These are phyloP conservation scores for Sialis lutaria DNA, from an alignment of 2,888 invertebrate species.

Conservation along the genomic window DNA sequence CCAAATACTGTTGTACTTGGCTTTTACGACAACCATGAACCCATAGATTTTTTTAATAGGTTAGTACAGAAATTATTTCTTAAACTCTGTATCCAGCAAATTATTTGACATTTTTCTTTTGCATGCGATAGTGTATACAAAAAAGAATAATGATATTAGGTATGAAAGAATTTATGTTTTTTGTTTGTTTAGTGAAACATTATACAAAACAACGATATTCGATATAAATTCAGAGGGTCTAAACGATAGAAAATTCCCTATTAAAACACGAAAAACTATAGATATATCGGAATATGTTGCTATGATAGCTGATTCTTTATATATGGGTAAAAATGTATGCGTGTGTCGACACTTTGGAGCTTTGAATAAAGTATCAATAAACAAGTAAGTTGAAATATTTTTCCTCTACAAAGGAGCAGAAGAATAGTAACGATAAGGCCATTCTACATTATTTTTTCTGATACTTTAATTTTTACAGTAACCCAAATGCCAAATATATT, in stretches of 20 bases:
- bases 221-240: slow-evolving; percentile 24
- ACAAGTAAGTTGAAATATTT: slow-evolving; percentile 33
- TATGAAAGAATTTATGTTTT: not conserved
- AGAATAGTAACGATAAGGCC: too few species aligned
- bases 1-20: slow-evolving; percentile 94
- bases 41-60: slow-evolving; percentile 64
- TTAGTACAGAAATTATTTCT: slow-evolving; percentile 18
- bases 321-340: slow-evolving; percentile 88
- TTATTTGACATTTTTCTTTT: too few species aligned
- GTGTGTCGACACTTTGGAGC: slow-evolving; percentile 80
- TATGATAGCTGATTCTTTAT: slow-evolving; percentile 73
- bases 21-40: slow-evolving; percentile 65
- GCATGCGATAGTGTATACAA: too few species aligned
- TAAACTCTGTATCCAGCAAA: slow-evolving; percentile 7
- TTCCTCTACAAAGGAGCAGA: slow-evolving; percentile 5
- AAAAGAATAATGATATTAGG: too few species aligned
- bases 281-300: slow-evolving; percentile 55
- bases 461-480: slow-evolving; percentile 24
- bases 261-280: slow-evolving; percentile 25
- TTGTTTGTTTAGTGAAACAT: slow-evolving; percentile 33
- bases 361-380: slow-evolving; percentile 61
- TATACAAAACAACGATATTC: slow-evolving; percentile 39
- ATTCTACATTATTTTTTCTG: not conserved
- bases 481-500: slow-evolving; percentile 54
- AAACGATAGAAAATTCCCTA: slow-evolving; percentile 31